These are phyloP conservation scores for Chaetodon auriga DNA, from an alignment of 2,113 vertebrate species.

Conservation along the genomic window DNA sequence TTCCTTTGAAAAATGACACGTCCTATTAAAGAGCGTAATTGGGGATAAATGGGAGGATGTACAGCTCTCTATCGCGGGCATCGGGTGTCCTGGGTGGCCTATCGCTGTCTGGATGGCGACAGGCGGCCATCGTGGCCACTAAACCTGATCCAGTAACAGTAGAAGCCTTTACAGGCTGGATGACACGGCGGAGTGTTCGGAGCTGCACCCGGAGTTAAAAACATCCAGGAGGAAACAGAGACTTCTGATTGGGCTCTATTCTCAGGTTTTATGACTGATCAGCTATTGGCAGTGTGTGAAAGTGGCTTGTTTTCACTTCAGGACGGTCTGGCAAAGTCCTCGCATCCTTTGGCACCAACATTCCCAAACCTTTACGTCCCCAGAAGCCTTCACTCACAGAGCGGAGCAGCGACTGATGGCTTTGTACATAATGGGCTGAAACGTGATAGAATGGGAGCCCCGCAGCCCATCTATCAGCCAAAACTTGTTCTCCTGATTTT, in stretches of 20 bases:
- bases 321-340: too few relatives aligned
- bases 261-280: background rate
- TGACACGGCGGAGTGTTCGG: slow-evolving; percentile 31
- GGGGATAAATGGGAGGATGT: slow-evolving; percentile 14
- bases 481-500: slow-evolving; percentile 19
- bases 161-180: slow-evolving; percentile 24
- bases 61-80: background rate
- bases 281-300: background rate
- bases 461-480: background rate
- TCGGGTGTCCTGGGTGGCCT: slow-evolving; percentile 50
- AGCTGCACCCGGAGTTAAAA: slow-evolving; percentile 14
- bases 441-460: background rate
- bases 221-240: background rate
- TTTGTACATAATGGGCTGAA: background rate
- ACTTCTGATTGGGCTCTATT: background rate
- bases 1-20: background rate
- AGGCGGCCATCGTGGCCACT: slow-evolving; percentile 53
- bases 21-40: background rate
- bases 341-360: background rate
- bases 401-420: background rate
- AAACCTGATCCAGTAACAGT: slow-evolving; percentile 64
- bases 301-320: background rate
- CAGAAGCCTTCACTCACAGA: background rate
- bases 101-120: slow-evolving; percentile 46
- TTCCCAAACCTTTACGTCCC: background rate